phyloP scores from a whole-genome alignment of 23 tunicate species.

The Corella eumyota region DNA sequence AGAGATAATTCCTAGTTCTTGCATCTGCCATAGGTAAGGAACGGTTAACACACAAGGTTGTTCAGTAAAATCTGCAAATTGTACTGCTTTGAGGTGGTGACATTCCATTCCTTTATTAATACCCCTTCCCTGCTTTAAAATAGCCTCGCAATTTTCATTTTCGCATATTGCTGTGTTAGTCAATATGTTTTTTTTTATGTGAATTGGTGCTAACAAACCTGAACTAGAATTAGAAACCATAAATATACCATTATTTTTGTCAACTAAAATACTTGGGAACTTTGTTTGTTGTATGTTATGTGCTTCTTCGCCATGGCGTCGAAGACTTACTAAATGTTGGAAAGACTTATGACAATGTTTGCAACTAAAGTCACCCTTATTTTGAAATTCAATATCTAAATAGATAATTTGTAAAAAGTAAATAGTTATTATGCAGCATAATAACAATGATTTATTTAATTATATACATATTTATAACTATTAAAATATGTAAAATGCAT shows the following conservation, averaged over 20 bases:
- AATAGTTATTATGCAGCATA: too few species aligned
- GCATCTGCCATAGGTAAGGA: not conserved
- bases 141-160: not conserved
- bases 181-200: not conserved
- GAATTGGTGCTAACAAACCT: slow-evolving; percentile 11
- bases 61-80: not conserved
- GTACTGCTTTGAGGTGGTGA: not conserved
- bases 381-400: too few species aligned
- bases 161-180: not conserved
- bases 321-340: too few species aligned
- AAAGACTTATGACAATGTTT: too few species aligned
- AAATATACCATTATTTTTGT: slow-evolving; percentile 1
- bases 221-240: not conserved
- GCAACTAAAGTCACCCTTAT: too few species aligned
- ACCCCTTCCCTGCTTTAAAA: not conserved
- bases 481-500: too few species aligned
- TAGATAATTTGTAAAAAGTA: too few species aligned
- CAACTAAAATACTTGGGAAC: too few species aligned
- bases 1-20: not conserved
- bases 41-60: not conserved
- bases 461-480: too few species aligned
- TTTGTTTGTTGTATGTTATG: too few species aligned
- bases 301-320: too few species aligned
- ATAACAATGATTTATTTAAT: too few species aligned
- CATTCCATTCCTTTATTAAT: slow-evolving; percentile 4